Evolutionary conservation across 2,113 vertebrate species (phyloP).

Genomic region (Craseonycteris thonglongyai): DNA sequence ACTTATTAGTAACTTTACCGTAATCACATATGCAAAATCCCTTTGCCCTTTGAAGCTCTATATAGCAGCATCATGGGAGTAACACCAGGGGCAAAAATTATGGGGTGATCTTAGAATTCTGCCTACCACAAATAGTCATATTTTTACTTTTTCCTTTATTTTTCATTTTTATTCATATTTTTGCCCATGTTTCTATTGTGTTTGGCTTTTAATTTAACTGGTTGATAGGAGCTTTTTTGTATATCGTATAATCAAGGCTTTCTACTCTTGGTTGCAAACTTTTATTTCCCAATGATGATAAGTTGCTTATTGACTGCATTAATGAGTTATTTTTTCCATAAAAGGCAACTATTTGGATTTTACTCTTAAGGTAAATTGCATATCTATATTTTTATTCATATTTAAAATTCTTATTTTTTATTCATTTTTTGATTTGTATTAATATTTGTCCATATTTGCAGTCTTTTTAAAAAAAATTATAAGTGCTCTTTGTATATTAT

Average conservation of each 20-base stretch:
- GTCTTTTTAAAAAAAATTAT: neutral
- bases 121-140: neutral
- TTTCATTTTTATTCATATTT: neutral
- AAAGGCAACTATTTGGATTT: neutral
- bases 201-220: constrained; percentile 13
- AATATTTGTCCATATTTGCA: neutral
- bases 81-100: neutral
- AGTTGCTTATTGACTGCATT: neutral
- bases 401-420: neutral
- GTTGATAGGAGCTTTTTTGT: neutral
- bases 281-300: neutral
- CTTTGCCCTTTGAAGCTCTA: neutral
- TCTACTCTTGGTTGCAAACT: neutral
- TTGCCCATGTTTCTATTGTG: neutral
- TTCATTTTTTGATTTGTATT: neutral
- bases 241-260: neutral
- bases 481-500: neutral
- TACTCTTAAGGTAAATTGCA: neutral
- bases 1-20: neutral
- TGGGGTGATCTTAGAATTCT: neutral
- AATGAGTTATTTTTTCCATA: neutral
- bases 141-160: neutral
- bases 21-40: neutral
- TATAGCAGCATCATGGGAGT: neutral
- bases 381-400: constrained; percentile 13